A percentile compares a stretch with the other conserved stretches of the same genome.
Conservation (phyloP, 1,140 invertebrate species). For the Drosophila setifemur region DNA sequence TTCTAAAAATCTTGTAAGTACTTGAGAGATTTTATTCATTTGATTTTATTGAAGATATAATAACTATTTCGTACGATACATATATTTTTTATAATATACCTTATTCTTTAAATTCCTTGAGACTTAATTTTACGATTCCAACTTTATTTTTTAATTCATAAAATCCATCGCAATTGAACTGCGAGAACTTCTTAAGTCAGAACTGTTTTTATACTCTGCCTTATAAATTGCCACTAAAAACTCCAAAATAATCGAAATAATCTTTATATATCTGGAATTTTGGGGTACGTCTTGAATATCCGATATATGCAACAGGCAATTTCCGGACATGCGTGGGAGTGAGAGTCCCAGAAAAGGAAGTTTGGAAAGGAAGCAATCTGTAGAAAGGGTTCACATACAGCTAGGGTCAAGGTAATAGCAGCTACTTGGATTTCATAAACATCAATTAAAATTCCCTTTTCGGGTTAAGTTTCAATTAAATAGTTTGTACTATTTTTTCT, state of each 20-base stretch:
- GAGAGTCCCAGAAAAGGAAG: neutral
- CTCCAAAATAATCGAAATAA: too few species aligned
- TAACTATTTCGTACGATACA: too few species aligned
- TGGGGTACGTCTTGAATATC: constrained; percentile 1
- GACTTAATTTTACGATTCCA: too few species aligned
- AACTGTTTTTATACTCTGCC: constrained; percentile 11
- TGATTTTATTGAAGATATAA: too few species aligned
- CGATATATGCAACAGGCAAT: constrained; percentile 21
- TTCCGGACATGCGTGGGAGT: constrained; percentile 9
- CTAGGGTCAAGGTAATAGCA: neutral
- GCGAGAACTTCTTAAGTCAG: neutral
- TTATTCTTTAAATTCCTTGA: too few species aligned
- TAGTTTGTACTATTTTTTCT: neutral
- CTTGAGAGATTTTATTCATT: too few species aligned
- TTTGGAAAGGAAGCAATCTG: neutral
- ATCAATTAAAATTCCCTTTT: too few species aligned
- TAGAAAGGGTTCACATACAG: too few species aligned
- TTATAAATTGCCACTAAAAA: constrained; percentile 1
- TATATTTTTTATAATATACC: too few species aligned
- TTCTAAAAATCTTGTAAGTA: too few species aligned
- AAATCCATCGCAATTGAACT: neutral
- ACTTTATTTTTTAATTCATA: neutral
- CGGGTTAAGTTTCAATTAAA: neutral
- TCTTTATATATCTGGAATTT: neutral
- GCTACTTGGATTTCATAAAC: too few species aligned